Evolutionary conservation across 2,888 invertebrate species (phyloP).

Genomic region (Drosophila paranaensis): DNA sequence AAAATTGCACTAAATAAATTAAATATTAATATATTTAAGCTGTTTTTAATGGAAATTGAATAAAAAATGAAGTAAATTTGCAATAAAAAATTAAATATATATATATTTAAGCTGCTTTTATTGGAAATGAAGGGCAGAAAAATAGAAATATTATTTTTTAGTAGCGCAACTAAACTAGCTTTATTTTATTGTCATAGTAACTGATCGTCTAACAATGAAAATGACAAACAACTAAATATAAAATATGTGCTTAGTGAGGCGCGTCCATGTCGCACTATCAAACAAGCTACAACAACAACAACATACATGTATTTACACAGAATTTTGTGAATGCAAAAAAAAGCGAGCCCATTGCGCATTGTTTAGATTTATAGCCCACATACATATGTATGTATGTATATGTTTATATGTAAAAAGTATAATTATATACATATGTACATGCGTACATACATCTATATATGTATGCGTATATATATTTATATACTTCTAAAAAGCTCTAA

Average conservation of each 20-base stretch:
- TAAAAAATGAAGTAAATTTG: no score
- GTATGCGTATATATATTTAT: not conserved
- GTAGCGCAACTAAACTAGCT: not conserved
- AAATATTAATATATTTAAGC: not conserved
- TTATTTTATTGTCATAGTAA: constrained; percentile 1
- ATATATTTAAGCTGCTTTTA: not conserved
- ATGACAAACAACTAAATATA: constrained; percentile 12
- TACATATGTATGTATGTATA: not conserved
- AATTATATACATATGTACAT: constrained; percentile 5
- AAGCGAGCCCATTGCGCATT: constrained; percentile 20
- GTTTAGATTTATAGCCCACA: constrained; percentile 18
- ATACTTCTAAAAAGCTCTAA: constrained; percentile 19
- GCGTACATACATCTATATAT: not conserved
- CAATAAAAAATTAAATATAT: no score
- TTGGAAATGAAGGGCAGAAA: not conserved
- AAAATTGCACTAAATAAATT: not conserved
- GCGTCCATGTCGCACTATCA: constrained; percentile 31
- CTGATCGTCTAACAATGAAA: constrained; percentile 11
- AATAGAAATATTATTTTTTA: not conserved
- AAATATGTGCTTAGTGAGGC: constrained; percentile 34
- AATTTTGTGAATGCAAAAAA: constrained; percentile 47
- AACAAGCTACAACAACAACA: constrained; percentile 10
- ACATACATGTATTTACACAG: constrained; percentile 26
- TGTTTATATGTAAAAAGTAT: not conserved
- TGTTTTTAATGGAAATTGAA: no score